A percentile compares a stretch with the other conserved stretches of the same genome.
phyloP scores from a whole-genome alignment of 2,113 vertebrate species.

The Pangasianodon hypophthalmus region DNA sequence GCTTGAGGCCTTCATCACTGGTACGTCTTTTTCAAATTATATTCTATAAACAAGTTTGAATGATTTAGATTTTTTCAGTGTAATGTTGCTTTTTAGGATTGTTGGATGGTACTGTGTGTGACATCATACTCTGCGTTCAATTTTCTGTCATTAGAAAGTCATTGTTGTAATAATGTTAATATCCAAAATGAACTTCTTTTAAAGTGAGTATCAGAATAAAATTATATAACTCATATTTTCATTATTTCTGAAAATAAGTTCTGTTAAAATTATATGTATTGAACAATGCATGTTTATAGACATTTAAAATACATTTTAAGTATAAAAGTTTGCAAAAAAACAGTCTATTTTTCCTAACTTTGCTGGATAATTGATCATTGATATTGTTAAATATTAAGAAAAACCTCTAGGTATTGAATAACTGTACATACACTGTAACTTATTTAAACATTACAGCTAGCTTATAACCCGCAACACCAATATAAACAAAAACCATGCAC shows the following conservation, averaged over 20 bases:
- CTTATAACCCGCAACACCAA: background rate
- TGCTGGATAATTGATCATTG: background rate
- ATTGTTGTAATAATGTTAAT: background rate
- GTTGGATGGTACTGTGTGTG: background rate
- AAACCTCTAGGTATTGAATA: background rate
- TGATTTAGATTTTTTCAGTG: background rate
- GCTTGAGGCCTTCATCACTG: constrained; percentile 97
- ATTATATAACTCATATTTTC: background rate
- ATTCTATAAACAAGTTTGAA: background rate
- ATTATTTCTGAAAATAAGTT: background rate
- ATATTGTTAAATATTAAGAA: background rate
- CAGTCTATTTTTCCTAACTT: background rate
- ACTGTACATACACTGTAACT: background rate
- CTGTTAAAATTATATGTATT: background rate
- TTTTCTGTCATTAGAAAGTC: background rate
- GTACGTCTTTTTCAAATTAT: constrained; percentile 68
- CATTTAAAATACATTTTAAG: background rate
- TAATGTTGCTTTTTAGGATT: background rate
- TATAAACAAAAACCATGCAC: background rate
- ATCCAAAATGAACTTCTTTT: background rate
- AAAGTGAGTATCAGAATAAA: background rate
- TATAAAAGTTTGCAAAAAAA: background rate
- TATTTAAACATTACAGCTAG: background rate
- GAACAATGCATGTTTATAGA: background rate
- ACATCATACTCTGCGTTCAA: background rate